These are phyloP conservation scores for Hartigia nigra DNA, from an alignment of 2,888 invertebrate genomes.

Conservation along the genomic window DNA sequence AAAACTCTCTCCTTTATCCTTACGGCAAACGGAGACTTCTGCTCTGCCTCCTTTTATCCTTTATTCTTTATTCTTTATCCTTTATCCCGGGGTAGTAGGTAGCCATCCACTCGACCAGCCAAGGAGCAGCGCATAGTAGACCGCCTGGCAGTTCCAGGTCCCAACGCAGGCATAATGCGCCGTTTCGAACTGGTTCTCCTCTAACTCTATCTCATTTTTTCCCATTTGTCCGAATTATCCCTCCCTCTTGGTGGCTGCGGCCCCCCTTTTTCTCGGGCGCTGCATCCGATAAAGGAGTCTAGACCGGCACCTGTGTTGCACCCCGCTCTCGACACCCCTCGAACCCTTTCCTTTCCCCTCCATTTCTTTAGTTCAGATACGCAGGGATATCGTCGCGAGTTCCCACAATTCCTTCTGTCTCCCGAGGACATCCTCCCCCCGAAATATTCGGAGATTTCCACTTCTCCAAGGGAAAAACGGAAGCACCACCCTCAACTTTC, in stretches of 20 bases:
- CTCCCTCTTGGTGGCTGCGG: neutral
- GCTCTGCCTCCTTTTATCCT: slow-evolving; percentile 50
- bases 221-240: slow-evolving; percentile 45
- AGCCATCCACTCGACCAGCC: slow-evolving; percentile 19
- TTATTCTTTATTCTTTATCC: slow-evolving; percentile 53
- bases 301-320: slow-evolving; percentile 62
- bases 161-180: slow-evolving; percentile 51
- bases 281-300: slow-evolving; percentile 58
- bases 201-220: slow-evolving; percentile 46
- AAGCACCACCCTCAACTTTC: neutral
- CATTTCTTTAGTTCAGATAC: neutral
- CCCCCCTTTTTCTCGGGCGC: slow-evolving; percentile 4
- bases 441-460: neutral
- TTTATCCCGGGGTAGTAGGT: slow-evolving; percentile 42
- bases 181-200: slow-evolving; percentile 56
- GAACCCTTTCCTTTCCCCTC: neutral
- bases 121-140: slow-evolving; percentile 13
- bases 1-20: slow-evolving; percentile 22
- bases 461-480: neutral
- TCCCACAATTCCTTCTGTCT: neutral
- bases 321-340: slow-evolving; percentile 21
- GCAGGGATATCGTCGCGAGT: neutral
- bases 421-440: neutral
- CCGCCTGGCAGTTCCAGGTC: slow-evolving; percentile 35
- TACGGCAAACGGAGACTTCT: slow-evolving; percentile 29